phyloP scores from a whole-genome alignment of 2,113 vertebrate species.

The Brachyistius frenatus region DNA sequence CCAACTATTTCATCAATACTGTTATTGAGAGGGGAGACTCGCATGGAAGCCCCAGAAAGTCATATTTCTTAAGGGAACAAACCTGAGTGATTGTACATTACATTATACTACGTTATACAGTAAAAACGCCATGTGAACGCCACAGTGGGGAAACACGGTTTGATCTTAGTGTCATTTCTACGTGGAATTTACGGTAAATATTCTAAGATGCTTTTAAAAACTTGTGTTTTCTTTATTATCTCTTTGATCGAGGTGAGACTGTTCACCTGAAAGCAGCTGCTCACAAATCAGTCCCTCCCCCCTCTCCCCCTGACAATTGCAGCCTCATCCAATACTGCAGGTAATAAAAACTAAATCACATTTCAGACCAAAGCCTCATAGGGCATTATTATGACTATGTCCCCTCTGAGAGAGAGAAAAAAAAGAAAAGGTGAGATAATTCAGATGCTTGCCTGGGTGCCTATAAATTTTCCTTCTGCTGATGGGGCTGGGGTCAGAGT shows the following conservation, averaged over 20 bases:
- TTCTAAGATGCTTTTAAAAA: background rate
- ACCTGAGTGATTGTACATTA: too few species aligned
- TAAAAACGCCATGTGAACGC: background rate
- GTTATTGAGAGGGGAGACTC: too few species aligned
- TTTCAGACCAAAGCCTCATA: slow-evolving; percentile 54
- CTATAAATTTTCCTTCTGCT: slow-evolving; percentile 75
- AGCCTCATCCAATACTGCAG: slow-evolving; percentile 21
- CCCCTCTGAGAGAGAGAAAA: slow-evolving; percentile 44
- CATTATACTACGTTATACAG: too few species aligned
- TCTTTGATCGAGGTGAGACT: background rate
- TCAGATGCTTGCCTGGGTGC: slow-evolving; percentile 55
- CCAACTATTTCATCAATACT: too few species aligned
- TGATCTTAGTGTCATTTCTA: background rate
- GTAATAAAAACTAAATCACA: slow-evolving; percentile 64
- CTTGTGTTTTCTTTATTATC: background rate
- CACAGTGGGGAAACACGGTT: background rate
- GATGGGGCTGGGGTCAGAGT: slow-evolving; percentile 76
- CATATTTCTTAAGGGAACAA: too few species aligned
- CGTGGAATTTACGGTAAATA: background rate
- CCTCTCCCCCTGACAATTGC: background rate
- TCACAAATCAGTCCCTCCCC: background rate
- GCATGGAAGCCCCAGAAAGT: too few species aligned
- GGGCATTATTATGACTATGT: slow-evolving; percentile 56
- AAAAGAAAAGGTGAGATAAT: slow-evolving; percentile 44
- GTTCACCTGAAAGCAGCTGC: background rate